A percentile compares a stretch with the other conserved stretches of the same genome.
Conservation (phyloP, 2,888 invertebrate species). For the Clusia tigrina region DNA sequence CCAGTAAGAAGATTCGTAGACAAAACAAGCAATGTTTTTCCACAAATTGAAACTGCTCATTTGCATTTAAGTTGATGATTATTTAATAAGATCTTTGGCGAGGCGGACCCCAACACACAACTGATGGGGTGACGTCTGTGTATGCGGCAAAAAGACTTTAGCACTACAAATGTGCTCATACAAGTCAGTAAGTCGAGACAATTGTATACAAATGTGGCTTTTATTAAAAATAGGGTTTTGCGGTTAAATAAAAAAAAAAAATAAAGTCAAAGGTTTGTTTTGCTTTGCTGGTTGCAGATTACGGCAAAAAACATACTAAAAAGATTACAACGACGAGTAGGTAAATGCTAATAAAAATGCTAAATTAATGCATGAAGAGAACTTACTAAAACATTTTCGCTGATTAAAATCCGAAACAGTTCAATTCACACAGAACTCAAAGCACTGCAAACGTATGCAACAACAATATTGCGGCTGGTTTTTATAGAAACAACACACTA, state of each 20-base stretch:
- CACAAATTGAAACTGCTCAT: neutral
- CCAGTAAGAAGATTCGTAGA: too few species aligned
- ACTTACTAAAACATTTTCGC: slow-evolving; percentile 8
- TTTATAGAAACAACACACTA: neutral
- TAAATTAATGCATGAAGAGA: neutral
- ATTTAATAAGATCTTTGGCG: too few species aligned
- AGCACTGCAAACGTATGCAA: neutral
- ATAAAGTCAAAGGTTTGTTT: neutral
- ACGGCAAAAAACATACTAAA: neutral
- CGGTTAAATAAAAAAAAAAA: neutral
- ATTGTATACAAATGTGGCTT: neutral
- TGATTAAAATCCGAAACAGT: neutral
- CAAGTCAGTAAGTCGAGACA: neutral
- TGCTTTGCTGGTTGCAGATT: neutral
- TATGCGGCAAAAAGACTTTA: too few species aligned
- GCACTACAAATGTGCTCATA: too few species aligned
- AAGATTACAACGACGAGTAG: too few species aligned
- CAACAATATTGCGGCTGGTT: neutral
- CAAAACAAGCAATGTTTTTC: too few species aligned
- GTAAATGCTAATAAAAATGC: slow-evolving; percentile 5
- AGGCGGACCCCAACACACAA: too few species aligned
- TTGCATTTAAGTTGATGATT: too few species aligned
- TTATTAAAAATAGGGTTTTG: slow-evolving; percentile 2
- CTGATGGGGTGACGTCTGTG: too few species aligned
- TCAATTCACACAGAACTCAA: neutral